Conservation (phyloP, 2,797 vertebrate species). For the Danionella dracula region DNA sequence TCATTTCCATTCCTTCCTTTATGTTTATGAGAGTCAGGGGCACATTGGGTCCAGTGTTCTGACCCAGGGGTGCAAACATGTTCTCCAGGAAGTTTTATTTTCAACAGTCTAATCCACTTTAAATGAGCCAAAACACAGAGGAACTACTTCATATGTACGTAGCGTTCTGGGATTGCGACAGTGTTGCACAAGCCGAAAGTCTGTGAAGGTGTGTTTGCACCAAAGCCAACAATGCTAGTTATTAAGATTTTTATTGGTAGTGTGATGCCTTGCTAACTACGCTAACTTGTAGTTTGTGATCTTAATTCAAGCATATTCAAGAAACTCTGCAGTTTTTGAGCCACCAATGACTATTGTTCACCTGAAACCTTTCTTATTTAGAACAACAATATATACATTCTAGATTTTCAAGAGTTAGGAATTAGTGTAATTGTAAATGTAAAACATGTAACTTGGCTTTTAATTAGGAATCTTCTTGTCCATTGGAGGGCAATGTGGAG, state of each 20-base stretch:
- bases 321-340: no score
- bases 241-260: conserved; percentile 18
- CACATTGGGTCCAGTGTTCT: conserved; percentile 59
- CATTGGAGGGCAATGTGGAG: no score
- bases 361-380: no score
- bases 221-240: background rate
- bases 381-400: no score
- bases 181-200: background rate
- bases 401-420: no score
- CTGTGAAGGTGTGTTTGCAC: background rate
- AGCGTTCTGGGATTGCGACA: conserved; percentile 42
- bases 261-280: background rate
- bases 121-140: conserved; percentile 55
- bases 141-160: conserved; percentile 45
- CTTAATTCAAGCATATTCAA: no score
- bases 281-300: no score
- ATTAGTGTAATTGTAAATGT: no score
- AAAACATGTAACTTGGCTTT: no score
- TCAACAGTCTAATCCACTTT: conserved; percentile 65
- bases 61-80: conserved; percentile 59
- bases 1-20: conserved; percentile 71
- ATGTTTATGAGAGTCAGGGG: conserved; percentile 72
- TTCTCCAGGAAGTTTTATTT: conserved; percentile 66
- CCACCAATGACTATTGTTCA: no score
- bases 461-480: no score